These are phyloP conservation scores for Scaptomyza polygonia DNA, from an alignment of 2,888 invertebrate species.

Conservation along the genomic window DNA sequence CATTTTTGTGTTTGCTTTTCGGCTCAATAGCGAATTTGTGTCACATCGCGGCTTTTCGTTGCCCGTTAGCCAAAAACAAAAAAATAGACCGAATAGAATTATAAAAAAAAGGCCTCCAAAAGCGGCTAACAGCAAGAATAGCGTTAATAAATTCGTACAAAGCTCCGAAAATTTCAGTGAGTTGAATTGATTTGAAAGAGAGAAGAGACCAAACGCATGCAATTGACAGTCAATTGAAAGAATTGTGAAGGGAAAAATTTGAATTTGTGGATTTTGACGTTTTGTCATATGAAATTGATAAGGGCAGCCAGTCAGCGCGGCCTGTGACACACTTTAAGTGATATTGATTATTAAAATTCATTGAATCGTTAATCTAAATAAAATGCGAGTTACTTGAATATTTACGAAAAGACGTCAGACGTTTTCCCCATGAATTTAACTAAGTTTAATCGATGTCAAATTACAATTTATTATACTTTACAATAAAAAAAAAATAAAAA, in stretches of 20 bases:
- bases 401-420: too few species aligned
- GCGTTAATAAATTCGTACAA: constrained; percentile 29
- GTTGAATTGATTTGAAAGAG: constrained; percentile 22
- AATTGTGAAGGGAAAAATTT: not conserved
- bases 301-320: not conserved
- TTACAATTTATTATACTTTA: too few species aligned
- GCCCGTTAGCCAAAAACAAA: constrained; percentile 17
- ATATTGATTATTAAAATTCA: too few species aligned
- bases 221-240: constrained; percentile 23
- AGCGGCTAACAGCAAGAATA: constrained; percentile 20
- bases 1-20: constrained; percentile 19
- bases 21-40: constrained; percentile 16
- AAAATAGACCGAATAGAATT: constrained; percentile 5
- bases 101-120: constrained; percentile 9
- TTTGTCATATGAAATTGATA: constrained; percentile 2
- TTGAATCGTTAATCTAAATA: not conserved
- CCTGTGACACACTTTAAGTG: not conserved
- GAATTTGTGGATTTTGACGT: not conserved
- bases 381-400: too few species aligned
- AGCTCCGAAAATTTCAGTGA: constrained; percentile 8
- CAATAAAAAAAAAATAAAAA: too few species aligned
- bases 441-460: too few species aligned
- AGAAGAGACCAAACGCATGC: constrained; percentile 24
- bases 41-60: constrained; percentile 8
- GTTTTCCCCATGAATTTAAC: too few species aligned